Evolutionary conservation across 1,140 invertebrate species (phyloP), one percentile per base, ranked within the genome.

Genomic region (Calliopsis andreniformis): DNA sequence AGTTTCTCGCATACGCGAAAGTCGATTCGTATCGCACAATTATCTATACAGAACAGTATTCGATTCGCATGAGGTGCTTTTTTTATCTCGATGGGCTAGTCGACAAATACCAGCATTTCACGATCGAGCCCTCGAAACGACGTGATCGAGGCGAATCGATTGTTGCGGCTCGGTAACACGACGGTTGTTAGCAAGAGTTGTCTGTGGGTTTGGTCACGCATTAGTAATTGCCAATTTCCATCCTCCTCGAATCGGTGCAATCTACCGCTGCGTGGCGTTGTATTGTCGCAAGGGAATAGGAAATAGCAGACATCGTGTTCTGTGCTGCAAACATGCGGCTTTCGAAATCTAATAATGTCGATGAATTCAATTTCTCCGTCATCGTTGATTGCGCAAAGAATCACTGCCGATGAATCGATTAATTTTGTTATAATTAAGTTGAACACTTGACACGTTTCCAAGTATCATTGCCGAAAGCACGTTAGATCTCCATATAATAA

Each of bases 181-280:
- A 71, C 64, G 42, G 23, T 66, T 43, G 67, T 72, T 64, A 64
- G 68, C 76, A 62, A 43, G 51, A 69, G 64, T 70, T 55, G 56
- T 82, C 42, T 64, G 49, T 62, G 82, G 59, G 42, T 45, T 76
- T 64, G 81, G 81, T 80, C 81, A 84, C 83, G 83, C 83, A 84
- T 84, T 84, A 80, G 83, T 83, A 84, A 84, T 84, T 80, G 81
- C 45, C 83, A 84, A 83, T 83, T 84, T 83, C 81, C 78, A 78
- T 23, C 53, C 70, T 78, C 55, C 42, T 69, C 25, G 63, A 78
- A 77, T 68, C 66, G 73, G 73, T 73, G 66, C 80, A 83, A 84
- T 83, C 73, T 64, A 56, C 47, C 62, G 72, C 45, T 72, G 81
- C 10, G 35, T 39, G n/a, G n/a, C n/a, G n/a, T n/a, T n/a, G n/a